Percentiles rank a stretch among this genome's conserved stretches.
These are phyloP conservation scores for Lepidocyrtinus sp. DNA, from an alignment of 2,888 invertebrate genomes.

Conservation along the genomic window DNA sequence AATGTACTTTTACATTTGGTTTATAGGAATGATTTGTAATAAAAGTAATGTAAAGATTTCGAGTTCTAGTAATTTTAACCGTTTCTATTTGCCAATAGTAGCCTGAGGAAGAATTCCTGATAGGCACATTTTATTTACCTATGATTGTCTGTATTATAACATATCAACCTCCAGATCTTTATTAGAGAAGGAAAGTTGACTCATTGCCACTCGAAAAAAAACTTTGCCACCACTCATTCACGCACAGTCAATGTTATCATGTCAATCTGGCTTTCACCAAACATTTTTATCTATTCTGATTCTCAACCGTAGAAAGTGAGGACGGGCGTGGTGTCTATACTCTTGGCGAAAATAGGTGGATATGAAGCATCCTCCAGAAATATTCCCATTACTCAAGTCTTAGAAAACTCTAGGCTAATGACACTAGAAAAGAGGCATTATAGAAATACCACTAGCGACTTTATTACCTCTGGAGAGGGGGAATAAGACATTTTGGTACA, in stretches of 20 bases:
- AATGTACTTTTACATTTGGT: no score
- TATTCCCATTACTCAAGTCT: not conserved
- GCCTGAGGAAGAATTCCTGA: not conserved
- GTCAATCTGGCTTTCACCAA: not conserved
- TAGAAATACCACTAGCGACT: no score
- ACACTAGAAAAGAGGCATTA: no score
- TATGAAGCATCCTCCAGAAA: conserved; percentile 7
- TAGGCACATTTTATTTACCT: not conserved
- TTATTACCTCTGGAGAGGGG: no score
- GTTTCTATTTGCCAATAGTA: not conserved
- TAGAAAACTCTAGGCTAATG: not conserved
- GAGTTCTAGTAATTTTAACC: not conserved
- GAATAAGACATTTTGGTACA: conserved; percentile 8
- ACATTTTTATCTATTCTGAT: not conserved
- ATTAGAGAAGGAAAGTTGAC: not conserved
- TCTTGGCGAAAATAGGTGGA: not conserved
- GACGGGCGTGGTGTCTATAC: conserved; percentile 1
- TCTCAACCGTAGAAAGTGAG: conserved; percentile 1
- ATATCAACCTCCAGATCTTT: not conserved
- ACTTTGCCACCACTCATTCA: conserved; percentile 4
- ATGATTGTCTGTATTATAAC: not conserved
- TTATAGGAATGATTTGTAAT: not conserved
- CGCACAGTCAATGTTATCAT: conserved; percentile 13
- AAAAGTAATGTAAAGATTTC: not conserved
- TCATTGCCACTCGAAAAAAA: conserved; percentile 8